Base-by-base conservation (phyloP, 2,113 vertebrate genomes). In the Malurus melanocephalus region DNA sequence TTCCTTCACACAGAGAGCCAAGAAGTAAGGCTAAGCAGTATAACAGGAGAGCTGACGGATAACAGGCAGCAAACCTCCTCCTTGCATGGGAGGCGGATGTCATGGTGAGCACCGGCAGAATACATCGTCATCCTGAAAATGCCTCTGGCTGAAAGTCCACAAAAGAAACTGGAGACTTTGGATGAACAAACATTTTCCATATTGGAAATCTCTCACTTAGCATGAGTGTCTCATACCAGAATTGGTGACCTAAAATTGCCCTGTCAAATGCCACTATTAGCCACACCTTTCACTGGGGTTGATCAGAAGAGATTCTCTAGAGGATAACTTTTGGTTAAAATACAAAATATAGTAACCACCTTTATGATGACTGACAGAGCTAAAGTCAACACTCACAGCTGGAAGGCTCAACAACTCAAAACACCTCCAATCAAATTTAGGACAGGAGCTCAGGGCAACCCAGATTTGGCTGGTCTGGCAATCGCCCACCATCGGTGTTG, bases 21-120 rank as follows among this genome's bases (percentile, higher is more conserved):
- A 91, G 83, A 95, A 90, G 62, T 11, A 56, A 85, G 52, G 56
- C 85, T 95, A 88, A 95, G 92, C 88, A 80, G 52, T 73, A 45
- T 49, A 88, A 24, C 87, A 89, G 74, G 77, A n/a, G 0, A 87
- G 67, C 85, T 89, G 92, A 94, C 83, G 65, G 84, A 69, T 57
- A 88, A 79, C 80, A 93, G 88, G 80, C 92, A 91, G 86, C 86
- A 74, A 74, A 14, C 33, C 49, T 81, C 62, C 77, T 18, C 73
- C 88, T 74, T 59, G 74, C 62, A 78, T 0, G 3, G 74, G 61
- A 90, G 73, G 64, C 4, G 0, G 68, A 57, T 68, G 62, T 85
- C 61, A 73, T 0, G 0, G 45, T 1, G 13, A 93, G 86, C 92
- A 93, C 90, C 93, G 91, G 85, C 27, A n/a, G 68, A 94, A 64